A percentile compares a stretch with the other conserved stretches of the same genome.
Conservation (phyloP, 1,140 invertebrate genomes). For the Drosophila ogumai region DNA sequence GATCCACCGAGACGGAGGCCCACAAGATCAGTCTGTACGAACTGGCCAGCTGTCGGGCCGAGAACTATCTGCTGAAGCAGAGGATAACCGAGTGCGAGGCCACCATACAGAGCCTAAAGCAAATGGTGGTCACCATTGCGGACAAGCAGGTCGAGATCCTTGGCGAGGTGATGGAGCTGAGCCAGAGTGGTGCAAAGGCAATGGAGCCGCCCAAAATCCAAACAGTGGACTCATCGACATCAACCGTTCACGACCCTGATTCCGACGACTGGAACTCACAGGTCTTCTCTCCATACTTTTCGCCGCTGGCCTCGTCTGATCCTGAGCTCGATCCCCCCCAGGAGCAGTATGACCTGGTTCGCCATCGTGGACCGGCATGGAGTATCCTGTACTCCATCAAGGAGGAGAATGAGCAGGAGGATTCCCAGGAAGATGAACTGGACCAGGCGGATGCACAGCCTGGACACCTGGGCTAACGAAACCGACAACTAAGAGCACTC, state of each 20-base stretch:
- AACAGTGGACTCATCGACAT: not conserved
- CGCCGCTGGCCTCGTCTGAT: not conserved
- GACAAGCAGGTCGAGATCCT: slow-evolving; percentile 58
- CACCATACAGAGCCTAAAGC: slow-evolving; percentile 51
- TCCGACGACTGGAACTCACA: not conserved
- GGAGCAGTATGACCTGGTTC: not conserved
- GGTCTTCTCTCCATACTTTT: not conserved
- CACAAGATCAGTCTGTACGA: slow-evolving; percentile 48
- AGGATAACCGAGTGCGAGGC: slow-evolving; percentile 54
- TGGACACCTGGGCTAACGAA: not conserved
- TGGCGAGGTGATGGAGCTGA: slow-evolving; percentile 46
- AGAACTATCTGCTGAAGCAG: slow-evolving; percentile 64
- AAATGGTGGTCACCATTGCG: slow-evolving; percentile 51
- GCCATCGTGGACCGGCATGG: no score
- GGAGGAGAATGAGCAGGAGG: not conserved
- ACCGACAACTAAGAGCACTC: not conserved
- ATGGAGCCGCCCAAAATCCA: not conserved
- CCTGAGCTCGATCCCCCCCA: not conserved
- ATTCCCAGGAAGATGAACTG: not conserved
- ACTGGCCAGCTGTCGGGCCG: slow-evolving; percentile 49
- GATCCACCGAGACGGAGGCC: slow-evolving; percentile 48
- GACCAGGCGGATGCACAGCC: not conserved
- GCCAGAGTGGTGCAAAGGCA: not conserved
- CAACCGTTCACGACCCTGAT: not conserved
- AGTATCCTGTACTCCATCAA: not conserved